These are phyloP conservation scores for Chloroceryle aenea DNA, from an alignment of 2,113 vertebrate species.

Conservation along the genomic window DNA sequence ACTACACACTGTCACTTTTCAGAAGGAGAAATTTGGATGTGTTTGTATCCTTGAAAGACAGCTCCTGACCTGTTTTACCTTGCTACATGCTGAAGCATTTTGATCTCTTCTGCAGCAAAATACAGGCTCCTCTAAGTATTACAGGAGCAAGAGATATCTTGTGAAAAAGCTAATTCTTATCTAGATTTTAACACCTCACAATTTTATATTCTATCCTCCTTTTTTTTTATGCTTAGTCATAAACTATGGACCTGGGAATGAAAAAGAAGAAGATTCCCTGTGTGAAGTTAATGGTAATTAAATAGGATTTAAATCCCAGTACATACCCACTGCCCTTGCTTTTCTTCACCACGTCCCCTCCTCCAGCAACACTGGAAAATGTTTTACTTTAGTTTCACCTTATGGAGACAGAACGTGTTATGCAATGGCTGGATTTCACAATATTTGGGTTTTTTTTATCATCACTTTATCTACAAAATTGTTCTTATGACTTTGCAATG, in stretches of 20 bases:
- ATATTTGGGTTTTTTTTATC: neutral
- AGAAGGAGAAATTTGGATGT: neutral
- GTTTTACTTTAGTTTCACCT: neutral
- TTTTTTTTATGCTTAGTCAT: neutral
- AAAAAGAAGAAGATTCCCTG: neutral
- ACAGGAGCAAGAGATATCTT: neutral
- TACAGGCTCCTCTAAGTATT: neutral
- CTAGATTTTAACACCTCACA: neutral
- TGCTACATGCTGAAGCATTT: neutral
- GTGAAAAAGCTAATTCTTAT: neutral
- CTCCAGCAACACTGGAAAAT: neutral
- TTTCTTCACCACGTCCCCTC: neutral
- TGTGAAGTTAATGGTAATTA: neutral
- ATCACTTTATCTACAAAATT: neutral
- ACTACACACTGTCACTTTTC: neutral
- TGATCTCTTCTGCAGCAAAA: neutral
- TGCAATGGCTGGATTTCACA: neutral
- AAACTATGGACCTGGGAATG: neutral
- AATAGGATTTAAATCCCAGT: neutral
- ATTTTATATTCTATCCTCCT: neutral
- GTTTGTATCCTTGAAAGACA: neutral
- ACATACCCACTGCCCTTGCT: neutral
- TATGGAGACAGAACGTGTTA: neutral
- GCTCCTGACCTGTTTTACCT: constrained; percentile 26
- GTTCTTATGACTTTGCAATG: neutral